Evolutionary conservation across 2,888 invertebrate species (phyloP).

Genomic region (Cheilosia scutellata): DNA sequence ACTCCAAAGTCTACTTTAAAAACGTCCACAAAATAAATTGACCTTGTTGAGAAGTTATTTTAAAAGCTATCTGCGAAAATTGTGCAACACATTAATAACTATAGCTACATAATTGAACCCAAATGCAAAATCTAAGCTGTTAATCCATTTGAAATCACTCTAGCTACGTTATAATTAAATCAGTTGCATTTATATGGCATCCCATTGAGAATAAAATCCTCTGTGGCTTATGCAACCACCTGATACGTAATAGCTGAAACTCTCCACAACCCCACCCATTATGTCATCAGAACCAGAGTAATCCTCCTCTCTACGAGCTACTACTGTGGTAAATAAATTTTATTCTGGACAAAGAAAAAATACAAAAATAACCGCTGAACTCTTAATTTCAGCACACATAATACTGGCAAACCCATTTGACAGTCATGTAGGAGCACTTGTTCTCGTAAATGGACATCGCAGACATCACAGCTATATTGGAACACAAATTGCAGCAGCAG

Average conservation of each 20-base stretch:
- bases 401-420: conserved; percentile 4
- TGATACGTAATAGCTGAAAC: not conserved
- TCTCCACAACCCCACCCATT: not conserved
- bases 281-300: not conserved
- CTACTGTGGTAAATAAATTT: conserved; percentile 12
- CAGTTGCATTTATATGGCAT: conserved; percentile 1
- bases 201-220: not conserved
- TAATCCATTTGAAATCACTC: not conserved
- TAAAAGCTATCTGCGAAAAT: no score
- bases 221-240: conserved; percentile 1
- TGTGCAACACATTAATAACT: no score
- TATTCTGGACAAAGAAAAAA: not conserved
- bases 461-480: conserved; percentile 1
- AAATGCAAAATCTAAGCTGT: not conserved
- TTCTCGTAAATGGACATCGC: not conserved
- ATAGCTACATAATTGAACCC: no score
- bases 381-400: conserved; percentile 7
- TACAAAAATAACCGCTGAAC: not conserved
- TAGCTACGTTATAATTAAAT: not conserved
- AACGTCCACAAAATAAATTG: no score
- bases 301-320: conserved; percentile 5
- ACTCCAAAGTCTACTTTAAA: no score
- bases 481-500: not conserved
- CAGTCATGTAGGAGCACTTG: conserved; percentile 2
- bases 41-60: no score